Evolutionary conservation across 2,797 vertebrate species (phyloP).

Genomic region (Pipistrellus kuhlii): DNA sequence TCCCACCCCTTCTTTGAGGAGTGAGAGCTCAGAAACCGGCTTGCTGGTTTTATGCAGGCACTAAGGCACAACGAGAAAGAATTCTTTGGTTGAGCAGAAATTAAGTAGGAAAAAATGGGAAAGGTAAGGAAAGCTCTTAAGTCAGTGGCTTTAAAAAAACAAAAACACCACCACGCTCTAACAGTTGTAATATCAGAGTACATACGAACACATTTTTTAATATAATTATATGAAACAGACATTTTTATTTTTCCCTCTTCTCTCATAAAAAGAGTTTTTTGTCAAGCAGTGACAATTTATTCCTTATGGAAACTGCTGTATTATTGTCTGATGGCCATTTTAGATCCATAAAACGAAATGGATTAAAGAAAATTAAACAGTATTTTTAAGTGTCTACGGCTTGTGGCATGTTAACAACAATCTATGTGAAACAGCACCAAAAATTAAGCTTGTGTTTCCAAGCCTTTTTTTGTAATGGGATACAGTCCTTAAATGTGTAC

Average conservation of each 20-base stretch:
- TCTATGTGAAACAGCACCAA: slow-evolving; percentile 64
- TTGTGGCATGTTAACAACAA: slow-evolving; percentile 77
- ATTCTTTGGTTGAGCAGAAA: slow-evolving; percentile 77
- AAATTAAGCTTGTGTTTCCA: slow-evolving; percentile 64
- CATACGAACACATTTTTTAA: slow-evolving; percentile 80
- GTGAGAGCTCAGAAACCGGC: slow-evolving; percentile 54
- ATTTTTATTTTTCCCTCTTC: slow-evolving; percentile 86
- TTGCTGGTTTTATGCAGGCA: slow-evolving; percentile 15
- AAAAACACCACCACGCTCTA: slow-evolving; percentile 71
- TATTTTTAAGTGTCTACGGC: slow-evolving; percentile 79
- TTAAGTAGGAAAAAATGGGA: slow-evolving; percentile 74
- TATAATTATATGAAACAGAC: slow-evolving; percentile 86
- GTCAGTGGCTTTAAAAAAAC: slow-evolving; percentile 73
- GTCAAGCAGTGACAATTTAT: slow-evolving; percentile 83
- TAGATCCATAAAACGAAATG: slow-evolving; percentile 77
- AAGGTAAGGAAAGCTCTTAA: slow-evolving; percentile 74
- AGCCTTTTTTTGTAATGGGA: neutral
- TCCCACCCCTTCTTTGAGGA: neutral
- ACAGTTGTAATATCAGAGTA: slow-evolving; percentile 82
- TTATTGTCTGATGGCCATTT: slow-evolving; percentile 81
- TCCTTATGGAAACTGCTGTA: slow-evolving; percentile 80
- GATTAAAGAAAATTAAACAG: slow-evolving; percentile 81
- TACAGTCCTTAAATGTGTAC: slow-evolving; percentile 1
- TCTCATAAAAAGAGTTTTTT: slow-evolving; percentile 81
- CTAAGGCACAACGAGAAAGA: slow-evolving; percentile 67